These are phyloP conservation scores for Donacobius atricapilla DNA, from an alignment of 2,113 vertebrate species.

Conservation along the genomic window DNA sequence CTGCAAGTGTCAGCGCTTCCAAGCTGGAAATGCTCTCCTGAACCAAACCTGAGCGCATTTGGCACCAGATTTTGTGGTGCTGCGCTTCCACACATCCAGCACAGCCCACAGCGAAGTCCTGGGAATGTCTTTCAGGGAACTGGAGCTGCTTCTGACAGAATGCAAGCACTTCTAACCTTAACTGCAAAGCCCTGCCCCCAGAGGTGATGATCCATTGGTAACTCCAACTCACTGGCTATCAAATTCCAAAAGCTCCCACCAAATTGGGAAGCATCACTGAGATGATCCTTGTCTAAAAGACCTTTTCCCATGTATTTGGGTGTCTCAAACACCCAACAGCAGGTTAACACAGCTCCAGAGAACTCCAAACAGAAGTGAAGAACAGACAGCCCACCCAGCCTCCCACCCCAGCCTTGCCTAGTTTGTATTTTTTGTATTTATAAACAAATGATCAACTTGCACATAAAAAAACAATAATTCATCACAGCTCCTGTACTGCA, in stretches of 20 bases:
- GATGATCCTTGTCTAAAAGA: background rate
- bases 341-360: background rate
- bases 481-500: background rate
- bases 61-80: background rate
- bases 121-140: background rate
- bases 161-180: background rate
- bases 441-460: background rate
- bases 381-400: background rate
- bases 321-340: background rate
- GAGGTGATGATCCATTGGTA: background rate
- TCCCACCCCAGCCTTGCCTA: background rate
- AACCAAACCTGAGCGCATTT: background rate
- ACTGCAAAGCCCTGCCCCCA: background rate
- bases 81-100: background rate
- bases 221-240: background rate
- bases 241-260: background rate
- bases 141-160: background rate
- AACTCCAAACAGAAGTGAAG: background rate
- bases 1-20: background rate
- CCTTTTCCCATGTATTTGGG: rapidly evolving
- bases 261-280: background rate
- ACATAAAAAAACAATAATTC: background rate
- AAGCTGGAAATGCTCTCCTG: background rate
- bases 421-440: background rate
- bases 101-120: background rate